These are phyloP conservation scores for Hermaeophaga mercurialis DNA, from an alignment of 2,888 invertebrate species.

Conservation along the genomic window DNA sequence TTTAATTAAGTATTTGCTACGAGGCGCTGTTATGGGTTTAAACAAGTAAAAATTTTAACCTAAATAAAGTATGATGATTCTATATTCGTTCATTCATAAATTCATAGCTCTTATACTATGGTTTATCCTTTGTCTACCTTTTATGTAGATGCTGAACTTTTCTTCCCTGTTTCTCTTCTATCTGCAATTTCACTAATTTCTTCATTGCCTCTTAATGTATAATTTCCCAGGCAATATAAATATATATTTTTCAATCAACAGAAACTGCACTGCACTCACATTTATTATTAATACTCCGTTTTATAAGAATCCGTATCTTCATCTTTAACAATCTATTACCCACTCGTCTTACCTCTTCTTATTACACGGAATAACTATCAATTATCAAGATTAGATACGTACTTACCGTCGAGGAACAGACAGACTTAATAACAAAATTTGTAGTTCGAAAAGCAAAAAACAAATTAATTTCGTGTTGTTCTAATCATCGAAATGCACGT, in stretches of 20 bases:
- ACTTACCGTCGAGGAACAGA: slow-evolving; percentile 28
- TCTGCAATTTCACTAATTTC: no score
- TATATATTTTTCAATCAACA: no score
- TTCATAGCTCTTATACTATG: no score
- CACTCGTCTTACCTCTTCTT: not conserved
- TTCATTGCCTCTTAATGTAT: not conserved
- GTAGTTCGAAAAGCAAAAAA: slow-evolving; percentile 46
- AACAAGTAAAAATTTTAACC: no score
- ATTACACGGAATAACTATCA: slow-evolving; percentile 2
- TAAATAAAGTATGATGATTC: no score
- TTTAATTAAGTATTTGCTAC: not conserved
- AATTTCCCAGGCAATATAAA: no score
- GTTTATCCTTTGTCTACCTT: no score
- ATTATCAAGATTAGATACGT: slow-evolving; percentile 7
- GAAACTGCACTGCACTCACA: no score
- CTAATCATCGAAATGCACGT: not conserved
- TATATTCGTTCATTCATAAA: no score
- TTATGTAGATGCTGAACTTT: no score
- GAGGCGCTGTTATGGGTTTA: not conserved
- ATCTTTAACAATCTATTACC: slow-evolving; percentile 5
- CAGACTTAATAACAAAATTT: slow-evolving; percentile 48
- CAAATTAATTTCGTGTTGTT: slow-evolving; percentile 42
- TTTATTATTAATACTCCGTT: not conserved
- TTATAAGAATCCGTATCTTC: slow-evolving; percentile 4
- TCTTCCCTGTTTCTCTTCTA: no score